Evolutionary conservation across 2,113 vertebrate genomes (phyloP), one percentile per base, ranked within the genome.

Genomic region (Nycticryphes semicollaris): DNA sequence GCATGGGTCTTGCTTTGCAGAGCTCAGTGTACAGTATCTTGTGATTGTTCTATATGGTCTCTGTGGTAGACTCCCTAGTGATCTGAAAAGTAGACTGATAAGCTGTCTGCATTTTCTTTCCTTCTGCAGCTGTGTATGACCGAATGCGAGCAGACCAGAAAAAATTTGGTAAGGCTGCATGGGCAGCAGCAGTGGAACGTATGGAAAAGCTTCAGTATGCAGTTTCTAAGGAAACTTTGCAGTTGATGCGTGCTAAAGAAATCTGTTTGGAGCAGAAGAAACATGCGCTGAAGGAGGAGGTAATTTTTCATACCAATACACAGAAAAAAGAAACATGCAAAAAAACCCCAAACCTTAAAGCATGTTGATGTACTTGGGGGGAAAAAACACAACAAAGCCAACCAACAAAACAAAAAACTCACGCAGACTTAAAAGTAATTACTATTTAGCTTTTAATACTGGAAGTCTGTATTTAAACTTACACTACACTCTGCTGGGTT

Each of bases 241-340:
- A 99, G 97, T 98, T 99, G 93, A 99, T 99, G 99, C 98, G 99
- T 92, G 99, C 99, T 79, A 99, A 99, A 91, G 99, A 99, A 92
- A 99, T 99, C 95, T 99, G 99, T 96, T 98, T 99, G 96, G 99
- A 99, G 83, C 99, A 99, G 98, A 99, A 97, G 97, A 99, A 99
- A 83, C 98, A 99, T 67, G 97, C 98, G 50, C 93, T 99, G 45
- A 98, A 98, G 94, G 98, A 99, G 87, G 98, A 99, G 99, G 99
- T 99, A 98, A 96, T 33, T 80, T 79, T 31, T 89, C n/a, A 72
- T 57, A 64, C 24, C 28, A 50, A 37, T 37, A 20, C 10, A 27
- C 18, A 63, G 35, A 6, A 63, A 63, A 63, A 63, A 39, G 25
- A 63, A 39, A 19, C 25, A 37, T 37, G 25, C 12, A 48, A 22